phyloP scores from a whole-genome alignment of 2,888 invertebrate genomes.

The Tetragonisca angustula region DNA sequence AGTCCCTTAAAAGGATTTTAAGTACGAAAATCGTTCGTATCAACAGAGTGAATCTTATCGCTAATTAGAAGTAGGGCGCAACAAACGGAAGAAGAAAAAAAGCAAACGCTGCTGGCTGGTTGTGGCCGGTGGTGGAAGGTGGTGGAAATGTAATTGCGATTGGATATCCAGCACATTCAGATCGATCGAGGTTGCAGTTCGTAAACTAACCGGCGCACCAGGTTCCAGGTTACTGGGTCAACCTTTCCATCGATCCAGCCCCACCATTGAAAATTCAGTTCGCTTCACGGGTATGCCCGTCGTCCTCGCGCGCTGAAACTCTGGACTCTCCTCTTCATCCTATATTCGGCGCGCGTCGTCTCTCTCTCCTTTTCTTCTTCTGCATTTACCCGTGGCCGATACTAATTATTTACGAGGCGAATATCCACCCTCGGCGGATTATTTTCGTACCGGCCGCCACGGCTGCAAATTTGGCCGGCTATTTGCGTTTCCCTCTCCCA shows the following conservation, averaged over 20 bases:
- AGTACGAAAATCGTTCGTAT: no score
- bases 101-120: not conserved
- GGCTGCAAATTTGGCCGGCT: slow-evolving; percentile 19
- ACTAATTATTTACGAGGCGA: slow-evolving; percentile 53
- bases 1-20: not conserved
- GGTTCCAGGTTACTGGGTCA: slow-evolving; percentile 77
- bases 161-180: slow-evolving; percentile 52
- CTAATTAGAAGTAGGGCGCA: slow-evolving; percentile 16
- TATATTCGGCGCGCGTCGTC: slow-evolving; percentile 44
- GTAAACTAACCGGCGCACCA: slow-evolving; percentile 66
- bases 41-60: not conserved
- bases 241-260: slow-evolving; percentile 75
- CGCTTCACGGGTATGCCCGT: slow-evolving; percentile 58
- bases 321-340: slow-evolving; percentile 38
- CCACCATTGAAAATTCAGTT: slow-evolving; percentile 70
- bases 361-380: not conserved
- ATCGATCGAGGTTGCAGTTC: slow-evolving; percentile 69
- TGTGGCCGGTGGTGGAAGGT: not conserved
- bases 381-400: slow-evolving; percentile 13
- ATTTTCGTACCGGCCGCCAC: slow-evolving; percentile 30
- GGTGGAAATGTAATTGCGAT: slow-evolving; percentile 55
- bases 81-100: not conserved
- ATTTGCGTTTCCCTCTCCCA: slow-evolving; percentile 27
- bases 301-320: slow-evolving; percentile 44
- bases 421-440: slow-evolving; percentile 22